Percentiles rank a stretch among this genome's conserved stretches.
phyloP scores from a whole-genome alignment of 2,113 vertebrate species.

The Oreochromis niloticus region DNA sequence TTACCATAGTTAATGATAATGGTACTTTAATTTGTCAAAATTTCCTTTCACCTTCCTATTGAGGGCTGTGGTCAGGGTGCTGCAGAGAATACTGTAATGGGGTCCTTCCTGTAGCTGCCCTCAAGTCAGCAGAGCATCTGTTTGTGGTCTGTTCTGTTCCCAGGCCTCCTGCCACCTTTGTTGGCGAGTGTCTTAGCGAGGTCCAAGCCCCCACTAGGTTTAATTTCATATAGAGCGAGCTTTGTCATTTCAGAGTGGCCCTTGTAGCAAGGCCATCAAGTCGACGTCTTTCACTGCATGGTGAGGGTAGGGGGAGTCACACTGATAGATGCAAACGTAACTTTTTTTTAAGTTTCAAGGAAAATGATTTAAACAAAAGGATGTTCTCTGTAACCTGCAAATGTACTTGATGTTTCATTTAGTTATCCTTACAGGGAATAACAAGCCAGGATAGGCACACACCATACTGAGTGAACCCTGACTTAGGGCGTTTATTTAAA shows the following conservation, averaged over 20 bases:
- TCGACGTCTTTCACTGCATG: constrained; percentile 57
- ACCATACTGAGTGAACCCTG: constrained; percentile 26
- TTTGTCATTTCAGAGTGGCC: constrained; percentile 36
- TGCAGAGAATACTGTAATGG: background rate
- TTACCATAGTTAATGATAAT: constrained; percentile 46
- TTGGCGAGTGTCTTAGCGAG: background rate
- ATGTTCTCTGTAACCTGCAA: constrained; percentile 78
- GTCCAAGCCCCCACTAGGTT: constrained; percentile 38
- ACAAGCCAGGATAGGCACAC: constrained; percentile 43
- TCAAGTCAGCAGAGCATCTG: background rate
- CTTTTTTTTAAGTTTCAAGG: constrained; percentile 46
- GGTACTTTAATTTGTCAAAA: constrained; percentile 63
- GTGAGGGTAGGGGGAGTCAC: constrained; percentile 75
- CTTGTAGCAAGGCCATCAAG: constrained; percentile 30
- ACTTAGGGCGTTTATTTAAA: background rate
- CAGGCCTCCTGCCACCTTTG: constrained; percentile 13
- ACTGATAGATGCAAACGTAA: constrained; percentile 67
- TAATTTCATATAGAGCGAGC: constrained; percentile 34
- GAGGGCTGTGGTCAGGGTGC: constrained; percentile 24
- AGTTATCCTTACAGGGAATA: constrained; percentile 30
- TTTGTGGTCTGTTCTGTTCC: background rate
- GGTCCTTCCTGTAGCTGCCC: background rate
- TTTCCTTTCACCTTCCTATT: constrained; percentile 47
- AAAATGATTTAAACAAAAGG: constrained; percentile 59
- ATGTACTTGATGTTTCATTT: constrained; percentile 42